Evolutionary conservation across 1,140 invertebrate species (phyloP).

Genomic region (Apolygus lucorum): DNA sequence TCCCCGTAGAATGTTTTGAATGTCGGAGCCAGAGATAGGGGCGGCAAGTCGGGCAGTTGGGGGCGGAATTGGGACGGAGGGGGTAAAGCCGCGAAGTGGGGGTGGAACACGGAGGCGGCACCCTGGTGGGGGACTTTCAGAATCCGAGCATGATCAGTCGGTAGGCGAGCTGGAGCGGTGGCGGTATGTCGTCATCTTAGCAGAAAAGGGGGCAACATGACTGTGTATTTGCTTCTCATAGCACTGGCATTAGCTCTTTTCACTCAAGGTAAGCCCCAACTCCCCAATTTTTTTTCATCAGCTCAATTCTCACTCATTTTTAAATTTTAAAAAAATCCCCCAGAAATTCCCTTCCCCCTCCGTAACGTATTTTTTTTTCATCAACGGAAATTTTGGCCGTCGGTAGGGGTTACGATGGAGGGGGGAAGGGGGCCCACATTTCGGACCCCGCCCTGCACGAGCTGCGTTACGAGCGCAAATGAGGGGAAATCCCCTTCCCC

Average conservation of each 20-base stretch:
- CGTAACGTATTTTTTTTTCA: not conserved
- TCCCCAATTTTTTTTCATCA: constrained; percentile 15
- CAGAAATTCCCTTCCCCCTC: not conserved
- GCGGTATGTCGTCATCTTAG: constrained; percentile 36
- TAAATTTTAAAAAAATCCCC: too few relatives aligned
- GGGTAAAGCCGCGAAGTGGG: constrained; percentile 20
- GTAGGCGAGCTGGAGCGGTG: constrained; percentile 17
- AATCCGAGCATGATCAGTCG: not conserved
- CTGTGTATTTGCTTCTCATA: constrained; percentile 14
- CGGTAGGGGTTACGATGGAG: too few relatives aligned
- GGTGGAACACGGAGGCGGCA: not conserved
- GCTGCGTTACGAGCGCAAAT: too few relatives aligned
- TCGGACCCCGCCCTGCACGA: too few relatives aligned
- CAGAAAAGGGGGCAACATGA: not conserved
- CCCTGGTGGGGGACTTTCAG: not conserved
- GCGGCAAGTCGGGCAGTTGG: constrained; percentile 29
- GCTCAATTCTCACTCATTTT: too few relatives aligned
- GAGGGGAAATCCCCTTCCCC: too few relatives aligned
- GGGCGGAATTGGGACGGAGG: constrained; percentile 22
- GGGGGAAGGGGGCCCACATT: too few relatives aligned
- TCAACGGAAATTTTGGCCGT: too few relatives aligned
- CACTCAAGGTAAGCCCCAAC: constrained; percentile 31
- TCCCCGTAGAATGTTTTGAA: not conserved
- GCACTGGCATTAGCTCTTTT: constrained; percentile 18
- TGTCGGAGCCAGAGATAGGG: constrained; percentile 25